Base-by-base conservation (phyloP, 2,888 invertebrate genomes). In the Lordiphosa fenestrarum region DNA sequence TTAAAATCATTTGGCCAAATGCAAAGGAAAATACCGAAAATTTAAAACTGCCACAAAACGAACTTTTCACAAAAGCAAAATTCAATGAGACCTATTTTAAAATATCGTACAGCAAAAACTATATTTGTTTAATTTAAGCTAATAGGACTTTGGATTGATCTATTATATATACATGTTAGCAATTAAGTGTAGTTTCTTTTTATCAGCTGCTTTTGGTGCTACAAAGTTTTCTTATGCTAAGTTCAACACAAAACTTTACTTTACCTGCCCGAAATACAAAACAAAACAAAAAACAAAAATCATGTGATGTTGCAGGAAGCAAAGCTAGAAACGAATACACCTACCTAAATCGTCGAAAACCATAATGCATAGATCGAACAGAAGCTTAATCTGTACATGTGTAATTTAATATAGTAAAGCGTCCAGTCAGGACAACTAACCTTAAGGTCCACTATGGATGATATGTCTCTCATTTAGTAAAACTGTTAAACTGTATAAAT, bases 301-400 rank as follows among this genome's bases (percentile, higher is more conserved):
- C 73, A 77, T 77, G 77, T 77, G 77, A 77, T 77, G 77, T 82
- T 77, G 82, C 77, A 78, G 82, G 66, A 77, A 66, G 82, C 77
- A 77, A 77, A 77, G 73, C 75, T 82, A 82, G 77, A 82, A 77
- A 77, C 77, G 77, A 82, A 78, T 77, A 77, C 77, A 77, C 77
- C 77, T 77, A 76, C 74, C 81, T 77, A 73, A 68, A 66, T 68
- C 62, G 65, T 58, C 30, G 25, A 52, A 52, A 37, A 58, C 57
- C 40, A 63, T 57, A 41, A 44, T 47, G 40, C 51, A 57, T 13
- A 51, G 51, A 56, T 57, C 50, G 33, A 60, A 54, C 25, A 51
- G 21, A 69, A 58, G 58, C 33, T 37, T 53, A 15, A 21, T 25
- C 25, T 25, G 13, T 19, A 38, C 51, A 52, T 36, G 41, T 36